Evolutionary conservation across 2,797 vertebrate genomes (phyloP).

Genomic region (Peromyscus melanophrys): DNA sequence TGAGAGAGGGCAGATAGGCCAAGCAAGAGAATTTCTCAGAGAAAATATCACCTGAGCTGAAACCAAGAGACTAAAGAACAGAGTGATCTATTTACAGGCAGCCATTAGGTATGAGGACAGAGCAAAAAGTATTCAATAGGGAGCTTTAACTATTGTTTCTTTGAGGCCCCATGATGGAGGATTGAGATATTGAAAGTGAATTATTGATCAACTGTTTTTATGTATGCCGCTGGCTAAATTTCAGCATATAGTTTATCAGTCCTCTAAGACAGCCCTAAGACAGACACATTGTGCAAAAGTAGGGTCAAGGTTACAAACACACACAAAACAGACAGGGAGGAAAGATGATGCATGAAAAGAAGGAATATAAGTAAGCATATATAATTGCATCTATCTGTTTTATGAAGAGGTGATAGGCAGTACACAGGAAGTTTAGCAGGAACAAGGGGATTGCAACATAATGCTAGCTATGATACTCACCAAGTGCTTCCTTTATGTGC

Average conservation of each 20-base stretch:
- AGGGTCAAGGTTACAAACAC: background rate
- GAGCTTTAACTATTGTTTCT: constrained; percentile 37
- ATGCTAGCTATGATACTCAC: background rate
- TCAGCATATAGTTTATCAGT: background rate
- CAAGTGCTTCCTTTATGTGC: background rate
- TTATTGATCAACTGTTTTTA: constrained; percentile 49
- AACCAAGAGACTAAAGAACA: constrained; percentile 25
- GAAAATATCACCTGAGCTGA: constrained; percentile 79
- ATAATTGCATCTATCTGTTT: background rate
- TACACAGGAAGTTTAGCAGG: background rate
- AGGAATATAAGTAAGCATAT: background rate
- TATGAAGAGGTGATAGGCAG: background rate
- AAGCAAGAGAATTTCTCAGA: constrained; percentile 76
- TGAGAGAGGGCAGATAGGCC: constrained; percentile 86
- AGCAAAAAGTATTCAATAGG: background rate
- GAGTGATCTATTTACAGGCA: constrained; percentile 75
- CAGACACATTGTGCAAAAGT: background rate
- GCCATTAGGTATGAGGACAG: background rate
- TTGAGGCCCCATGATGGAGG: background rate
- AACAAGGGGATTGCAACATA: background rate
- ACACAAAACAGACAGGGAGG: background rate
- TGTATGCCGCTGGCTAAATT: background rate
- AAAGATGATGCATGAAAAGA: background rate
- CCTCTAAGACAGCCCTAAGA: constrained; percentile 10
- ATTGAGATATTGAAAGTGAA: constrained; percentile 53